Evolutionary conservation across 2,888 invertebrate genomes (phyloP).

Genomic region (Schrankia costaestrigalis): DNA sequence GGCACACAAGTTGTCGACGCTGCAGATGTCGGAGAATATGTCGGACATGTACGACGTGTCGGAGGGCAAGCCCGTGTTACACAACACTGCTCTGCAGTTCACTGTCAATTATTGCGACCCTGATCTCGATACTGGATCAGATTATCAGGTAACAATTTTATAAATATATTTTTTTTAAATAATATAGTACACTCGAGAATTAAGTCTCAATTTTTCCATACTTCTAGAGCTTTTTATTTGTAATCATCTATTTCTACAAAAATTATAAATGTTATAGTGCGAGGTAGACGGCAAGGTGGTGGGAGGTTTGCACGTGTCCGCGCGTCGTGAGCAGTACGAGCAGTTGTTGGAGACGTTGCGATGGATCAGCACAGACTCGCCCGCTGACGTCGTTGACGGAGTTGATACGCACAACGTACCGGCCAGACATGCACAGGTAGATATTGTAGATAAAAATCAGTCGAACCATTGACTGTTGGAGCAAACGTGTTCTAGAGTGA

Average conservation of each 20-base stretch:
- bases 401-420: conserved; percentile 3
- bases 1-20: conserved; percentile 44
- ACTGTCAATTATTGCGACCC: conserved; percentile 74
- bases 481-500: too few species aligned
- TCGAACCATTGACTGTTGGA: too few species aligned
- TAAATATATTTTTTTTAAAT: too few species aligned
- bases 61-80: conserved; percentile 91
- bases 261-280: too few species aligned
- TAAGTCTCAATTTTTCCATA: too few species aligned
- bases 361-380: conserved; percentile 45
- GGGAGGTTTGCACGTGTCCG: conserved; percentile 90
- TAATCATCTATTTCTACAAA: too few species aligned
- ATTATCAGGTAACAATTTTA: conserved; percentile 23
- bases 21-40: conserved; percentile 65
- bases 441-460: too few species aligned
- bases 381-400: conserved; percentile 15
- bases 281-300: conserved; percentile 89
- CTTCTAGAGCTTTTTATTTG: too few species aligned
- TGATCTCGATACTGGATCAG: conserved; percentile 27
- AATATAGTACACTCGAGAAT: too few species aligned
- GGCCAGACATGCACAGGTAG: conserved; percentile 9
- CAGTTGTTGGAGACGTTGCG: conserved; percentile 88
- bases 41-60: conserved; percentile 88
- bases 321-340: conserved; percentile 93
- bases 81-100: conserved; percentile 92